These are phyloP conservation scores for Maniola hyperantus DNA, from an alignment of 2,888 invertebrate genomes.

Conservation along the genomic window DNA sequence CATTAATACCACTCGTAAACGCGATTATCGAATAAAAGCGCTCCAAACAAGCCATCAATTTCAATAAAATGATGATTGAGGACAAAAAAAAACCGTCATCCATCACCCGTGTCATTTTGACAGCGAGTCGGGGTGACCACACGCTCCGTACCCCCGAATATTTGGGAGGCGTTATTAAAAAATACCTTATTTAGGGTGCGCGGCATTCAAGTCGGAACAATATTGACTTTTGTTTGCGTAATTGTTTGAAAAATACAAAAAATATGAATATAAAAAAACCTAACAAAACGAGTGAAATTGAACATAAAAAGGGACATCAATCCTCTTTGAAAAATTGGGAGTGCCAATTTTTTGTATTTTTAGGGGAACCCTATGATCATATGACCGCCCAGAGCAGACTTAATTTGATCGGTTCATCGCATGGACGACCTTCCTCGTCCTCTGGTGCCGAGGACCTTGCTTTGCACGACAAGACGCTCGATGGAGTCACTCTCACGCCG, in stretches of 20 bases:
- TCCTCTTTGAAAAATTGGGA: too few species aligned
- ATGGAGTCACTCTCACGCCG: too few species aligned
- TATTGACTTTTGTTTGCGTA: constrained; percentile 11
- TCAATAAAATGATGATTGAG: constrained; percentile 69
- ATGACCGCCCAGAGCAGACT: too few species aligned
- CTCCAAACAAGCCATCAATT: constrained; percentile 64
- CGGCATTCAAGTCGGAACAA: constrained; percentile 7
- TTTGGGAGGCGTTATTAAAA: constrained; percentile 40
- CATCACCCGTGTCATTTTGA: constrained; percentile 62
- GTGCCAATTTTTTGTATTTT: too few species aligned
- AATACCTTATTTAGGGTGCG: constrained; percentile 28
- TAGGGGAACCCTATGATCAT: too few species aligned
- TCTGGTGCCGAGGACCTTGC: too few species aligned
- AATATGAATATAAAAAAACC: too few species aligned
- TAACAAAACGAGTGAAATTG: too few species aligned
- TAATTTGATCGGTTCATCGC: too few species aligned
- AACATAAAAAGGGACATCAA: too few species aligned
- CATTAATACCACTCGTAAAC: constrained; percentile 51
- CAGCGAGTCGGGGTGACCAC: constrained; percentile 49
- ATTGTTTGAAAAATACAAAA: neutral
- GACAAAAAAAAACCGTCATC: constrained; percentile 58
- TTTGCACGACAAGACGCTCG: too few species aligned
- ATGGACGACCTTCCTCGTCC: too few species aligned
- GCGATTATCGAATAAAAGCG: constrained; percentile 49
- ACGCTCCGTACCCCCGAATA: constrained; percentile 40